These are phyloP conservation scores for Gerris buenoi DNA, from an alignment of 1,140 invertebrate species.

Conservation along the genomic window DNA sequence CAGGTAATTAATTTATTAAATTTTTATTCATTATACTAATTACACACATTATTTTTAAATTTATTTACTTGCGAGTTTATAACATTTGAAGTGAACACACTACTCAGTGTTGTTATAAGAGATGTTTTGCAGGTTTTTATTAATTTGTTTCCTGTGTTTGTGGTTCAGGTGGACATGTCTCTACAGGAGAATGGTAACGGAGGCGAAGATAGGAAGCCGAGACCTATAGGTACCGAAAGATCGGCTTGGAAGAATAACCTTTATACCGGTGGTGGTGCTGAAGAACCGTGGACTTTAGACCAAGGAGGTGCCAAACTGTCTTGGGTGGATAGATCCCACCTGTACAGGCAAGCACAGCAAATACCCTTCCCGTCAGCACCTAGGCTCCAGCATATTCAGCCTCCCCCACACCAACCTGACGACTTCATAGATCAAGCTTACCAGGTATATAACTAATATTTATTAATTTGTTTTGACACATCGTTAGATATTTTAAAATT, in stretches of 20 bases:
- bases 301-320: not conserved
- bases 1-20: too few relatives aligned
- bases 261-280: not conserved
- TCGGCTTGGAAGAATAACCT: slow-evolving; percentile 23
- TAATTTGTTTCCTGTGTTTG: too few relatives aligned
- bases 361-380: not conserved
- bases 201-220: slow-evolving; percentile 18
- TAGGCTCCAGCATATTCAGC: not conserved
- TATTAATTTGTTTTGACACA: too few relatives aligned
- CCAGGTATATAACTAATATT: too few relatives aligned
- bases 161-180: not conserved
- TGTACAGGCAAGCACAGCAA: not conserved
- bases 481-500: too few relatives aligned
- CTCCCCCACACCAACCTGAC: not conserved
- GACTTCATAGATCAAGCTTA: not conserved
- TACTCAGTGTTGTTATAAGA: too few relatives aligned
- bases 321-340: not conserved
- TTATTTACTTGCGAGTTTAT: too few relatives aligned
- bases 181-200: not conserved
- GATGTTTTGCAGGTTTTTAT: too few relatives aligned
- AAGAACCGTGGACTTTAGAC: not conserved
- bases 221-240: slow-evolving; percentile 14
- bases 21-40: too few relatives aligned
- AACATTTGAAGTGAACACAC: too few relatives aligned
- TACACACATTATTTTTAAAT: too few relatives aligned